Evolutionary conservation across 2,888 invertebrate genomes (phyloP).

Genomic region (Andrena camellia): DNA sequence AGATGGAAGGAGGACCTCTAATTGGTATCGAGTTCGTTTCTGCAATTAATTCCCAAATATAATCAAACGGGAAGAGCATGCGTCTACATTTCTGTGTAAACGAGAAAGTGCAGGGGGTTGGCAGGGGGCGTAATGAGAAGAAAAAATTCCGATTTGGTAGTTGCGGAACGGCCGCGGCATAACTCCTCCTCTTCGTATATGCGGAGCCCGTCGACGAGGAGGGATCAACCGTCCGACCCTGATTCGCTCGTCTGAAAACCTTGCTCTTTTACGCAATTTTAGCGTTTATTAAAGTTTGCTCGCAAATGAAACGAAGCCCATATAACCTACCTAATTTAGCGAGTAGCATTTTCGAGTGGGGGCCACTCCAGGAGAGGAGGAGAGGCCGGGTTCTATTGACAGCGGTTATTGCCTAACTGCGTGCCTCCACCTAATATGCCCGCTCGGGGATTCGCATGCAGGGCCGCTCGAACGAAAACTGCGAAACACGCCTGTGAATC

Average conservation of each 20-base stretch:
- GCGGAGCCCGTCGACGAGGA: conserved; percentile 58
- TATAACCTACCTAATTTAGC: conserved; percentile 86
- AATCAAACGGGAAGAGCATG: conserved; percentile 16
- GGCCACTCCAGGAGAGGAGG: conserved; percentile 79
- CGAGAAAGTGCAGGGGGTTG: background rate
- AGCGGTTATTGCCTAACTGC: conserved; percentile 86
- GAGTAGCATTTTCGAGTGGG: conserved; percentile 85
- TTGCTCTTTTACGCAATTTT: conserved; percentile 86
- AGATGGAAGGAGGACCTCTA: background rate
- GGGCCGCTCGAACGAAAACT: conserved; percentile 83
- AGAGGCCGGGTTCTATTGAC: conserved; percentile 84
- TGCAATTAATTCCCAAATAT: conserved; percentile 27
- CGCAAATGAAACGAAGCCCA: conserved; percentile 86
- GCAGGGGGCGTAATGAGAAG: conserved; percentile 1
- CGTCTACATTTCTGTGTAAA: conserved; percentile 37
- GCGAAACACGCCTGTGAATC: conserved; percentile 83
- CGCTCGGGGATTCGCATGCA: conserved; percentile 83
- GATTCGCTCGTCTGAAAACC: conserved; percentile 84
- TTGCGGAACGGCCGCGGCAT: conserved; percentile 39
- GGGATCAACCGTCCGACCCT: conserved; percentile 71
- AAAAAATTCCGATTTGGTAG: conserved; percentile 46
- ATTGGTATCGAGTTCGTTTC: background rate
- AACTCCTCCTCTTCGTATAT: conserved; percentile 49
- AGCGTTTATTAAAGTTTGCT: conserved; percentile 86
- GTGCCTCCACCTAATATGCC: conserved; percentile 85